Evolutionary conservation across 2,797 vertebrate genomes (phyloP), one percentile per base, ranked within the genome.

Genomic region (Hapalemur alaotrensis): DNA sequence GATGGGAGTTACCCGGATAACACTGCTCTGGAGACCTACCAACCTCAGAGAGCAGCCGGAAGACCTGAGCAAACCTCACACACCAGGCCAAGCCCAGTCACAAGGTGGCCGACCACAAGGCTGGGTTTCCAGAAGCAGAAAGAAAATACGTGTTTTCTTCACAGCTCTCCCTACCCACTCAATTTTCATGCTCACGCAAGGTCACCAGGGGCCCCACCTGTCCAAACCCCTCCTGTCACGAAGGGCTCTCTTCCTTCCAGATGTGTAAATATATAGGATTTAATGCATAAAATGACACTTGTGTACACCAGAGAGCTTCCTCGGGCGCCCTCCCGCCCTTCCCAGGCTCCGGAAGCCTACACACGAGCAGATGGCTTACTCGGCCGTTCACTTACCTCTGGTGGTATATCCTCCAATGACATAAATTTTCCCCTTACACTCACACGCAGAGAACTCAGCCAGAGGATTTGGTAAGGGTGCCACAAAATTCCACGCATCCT

Each of bases 341-440:
- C 54, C 43, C 82, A 48, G 41, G 67, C 30, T 23, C 4, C 48
- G 2, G 1, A 20, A 30, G 57, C 32, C 35, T 13, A 32, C 7
- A 1, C 18, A 7, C 0, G 43, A 57, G 30, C 52, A 15, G 38
- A 57, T 17, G 76, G 12, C 38, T 15, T 43, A 30, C 80, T 9
- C 23, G 22, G 73, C 52, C 52, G 35, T 32, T 75, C 63, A 86
- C 98, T 93, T 93, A 99, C 99, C 99, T 99, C 99, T 98, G 38
- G 99, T 98, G 0, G 99, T 99, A 96, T 99, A 99, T 85, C 99
- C 99, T n/a, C 99, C 99, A 65, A 99, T 99, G 95, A 99, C 99
- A 0, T 99, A 99, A 97, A 99, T 99, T 98, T 99, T 99, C 84
- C 99, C 99, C 94, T 99, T 99, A 97, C 99, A 99, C 89, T 99